Evolutionary conservation across 2,888 invertebrate genomes (phyloP), one percentile per base, ranked within the genome.

Genomic region (Alcis repandata): DNA sequence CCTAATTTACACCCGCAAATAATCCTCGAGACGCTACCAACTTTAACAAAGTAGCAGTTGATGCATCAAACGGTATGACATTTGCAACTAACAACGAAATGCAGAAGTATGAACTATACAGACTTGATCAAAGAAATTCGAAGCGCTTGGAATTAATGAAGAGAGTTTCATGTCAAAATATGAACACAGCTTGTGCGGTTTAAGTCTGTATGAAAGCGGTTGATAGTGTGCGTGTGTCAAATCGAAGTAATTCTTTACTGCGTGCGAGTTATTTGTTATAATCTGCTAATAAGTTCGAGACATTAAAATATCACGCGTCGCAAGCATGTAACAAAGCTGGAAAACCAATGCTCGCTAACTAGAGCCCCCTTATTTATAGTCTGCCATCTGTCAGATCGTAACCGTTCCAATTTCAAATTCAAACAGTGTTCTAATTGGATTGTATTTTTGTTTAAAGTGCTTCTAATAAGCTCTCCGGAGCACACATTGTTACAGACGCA

Each of bases 361-460:
- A 84, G 82, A 79, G 77, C 78, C 79, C 80, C 80, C 83, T 88
- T 90, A 93, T 93, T 92, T 90, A 93, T 92, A 90, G 88, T 83
- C 77, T 76, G 82, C 89, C 91, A 92, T 93, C 89, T 91, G 92
- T 92, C 92, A 92, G 89, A 87, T 86, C 79, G 87, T 89, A 87
- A 88, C 86, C 83, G 90, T 86, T 83, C 90, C 88, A 86, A 88
- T 89, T 92, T 90, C 87, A 85, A 88, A 89, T 89, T 89, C 88
- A 87, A 90, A 89, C 87, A 84, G 80, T 82, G 84, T 87, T 90
- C 87, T 91, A 93, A 92, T 92, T 92, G 90, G 92, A 88, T 88
- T 88, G 88, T 91, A 91, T 92, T 93, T 93, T 90, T 88, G 88
- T 90, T 91, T 86, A 87, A 86, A 90, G 88, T 90, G 84, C 83